Evolutionary conservation across 2,888 invertebrate species (phyloP).

Genomic region (Lathronympha strigana): DNA sequence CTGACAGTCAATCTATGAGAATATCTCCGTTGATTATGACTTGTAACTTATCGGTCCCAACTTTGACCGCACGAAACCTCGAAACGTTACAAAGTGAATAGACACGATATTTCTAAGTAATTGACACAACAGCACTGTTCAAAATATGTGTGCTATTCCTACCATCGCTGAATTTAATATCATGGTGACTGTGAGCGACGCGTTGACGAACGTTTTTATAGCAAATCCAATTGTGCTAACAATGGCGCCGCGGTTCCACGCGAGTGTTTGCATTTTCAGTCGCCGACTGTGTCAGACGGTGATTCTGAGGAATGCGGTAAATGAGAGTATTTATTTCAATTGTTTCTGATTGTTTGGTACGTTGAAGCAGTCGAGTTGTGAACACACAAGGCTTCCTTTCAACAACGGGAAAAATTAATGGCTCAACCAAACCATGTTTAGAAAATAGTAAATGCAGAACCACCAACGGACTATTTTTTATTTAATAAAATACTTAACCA

Average conservation of each 20-base stretch:
- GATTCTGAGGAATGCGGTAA: constrained; percentile 12
- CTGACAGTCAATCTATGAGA: too few relatives aligned
- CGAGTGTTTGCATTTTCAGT: constrained; percentile 19
- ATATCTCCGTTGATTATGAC: too few relatives aligned
- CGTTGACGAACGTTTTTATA: constrained; percentile 41
- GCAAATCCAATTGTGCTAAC: constrained; percentile 32
- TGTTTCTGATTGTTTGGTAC: not conserved
- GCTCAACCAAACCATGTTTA: not conserved
- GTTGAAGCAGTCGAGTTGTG: not conserved
- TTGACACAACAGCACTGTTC: too few relatives aligned
- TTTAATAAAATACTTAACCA: too few relatives aligned
- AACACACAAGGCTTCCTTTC: constrained; percentile 1
- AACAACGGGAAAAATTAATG: not conserved
- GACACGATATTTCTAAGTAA: too few relatives aligned
- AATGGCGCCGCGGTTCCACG: constrained; percentile 22
- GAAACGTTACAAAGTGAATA: too few relatives aligned
- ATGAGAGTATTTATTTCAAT: constrained; percentile 2
- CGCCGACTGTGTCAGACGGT: constrained; percentile 15
- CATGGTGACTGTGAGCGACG: constrained; percentile 35
- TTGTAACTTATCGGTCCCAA: too few relatives aligned
- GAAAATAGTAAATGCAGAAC: too few relatives aligned
- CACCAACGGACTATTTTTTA: too few relatives aligned
- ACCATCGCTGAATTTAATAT: constrained; percentile 38
- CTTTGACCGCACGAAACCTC: too few relatives aligned
- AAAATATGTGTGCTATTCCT: not conserved